Base-by-base conservation (phyloP, 2,113 vertebrate species). In the Rhynchopsitta pachyrhyncha region DNA sequence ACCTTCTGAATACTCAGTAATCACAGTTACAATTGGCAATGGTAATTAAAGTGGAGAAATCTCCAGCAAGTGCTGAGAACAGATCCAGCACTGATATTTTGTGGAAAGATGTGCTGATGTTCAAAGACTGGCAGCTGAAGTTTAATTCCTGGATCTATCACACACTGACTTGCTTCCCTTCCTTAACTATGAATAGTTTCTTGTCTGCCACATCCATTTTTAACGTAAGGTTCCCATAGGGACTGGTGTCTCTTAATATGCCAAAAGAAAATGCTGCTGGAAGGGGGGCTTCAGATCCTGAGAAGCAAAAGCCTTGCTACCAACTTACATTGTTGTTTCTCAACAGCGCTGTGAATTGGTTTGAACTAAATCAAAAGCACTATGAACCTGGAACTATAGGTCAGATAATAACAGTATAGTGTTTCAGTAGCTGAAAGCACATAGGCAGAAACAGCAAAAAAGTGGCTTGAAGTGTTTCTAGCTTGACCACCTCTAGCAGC, bases 131-230 rank as follows among this genome's bases (percentile, higher is more conserved):
- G 31, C 13, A 81, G 33, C 28, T 17, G 6, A 53, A 62, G 12
- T 49, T 88, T 66, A 88, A 67, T 13, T 46, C 50, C 62, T 55
- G 60, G 42, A 52, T 63, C 31, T 62, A 57, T 35, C 83, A 41
- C n/a, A 74, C 5, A 23, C 24, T 29, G 53, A 57, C 41, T 84
- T 52, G 4, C 28, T 81, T 92, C 33, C n/a, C 15, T 77, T 41
- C 31, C 29, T 92, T 42, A 63, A 37, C 37, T 55, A 22, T 64
- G 33, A 70, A 77, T 46, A 55, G 31, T 71, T 95, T 46, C 55
- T 93, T 53, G 46, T 64, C 33, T 71, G 39, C 23, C 68, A 71
- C 39, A 70, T 59, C 10, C 17, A 82, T 84, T 93, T 94, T 35
- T 92, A 91, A 91, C 46, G 33, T 33, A 52, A 81, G 16, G 4